Evolutionary conservation across 2,113 vertebrate species (phyloP).

Genomic region (Pholis gunnellus): DNA sequence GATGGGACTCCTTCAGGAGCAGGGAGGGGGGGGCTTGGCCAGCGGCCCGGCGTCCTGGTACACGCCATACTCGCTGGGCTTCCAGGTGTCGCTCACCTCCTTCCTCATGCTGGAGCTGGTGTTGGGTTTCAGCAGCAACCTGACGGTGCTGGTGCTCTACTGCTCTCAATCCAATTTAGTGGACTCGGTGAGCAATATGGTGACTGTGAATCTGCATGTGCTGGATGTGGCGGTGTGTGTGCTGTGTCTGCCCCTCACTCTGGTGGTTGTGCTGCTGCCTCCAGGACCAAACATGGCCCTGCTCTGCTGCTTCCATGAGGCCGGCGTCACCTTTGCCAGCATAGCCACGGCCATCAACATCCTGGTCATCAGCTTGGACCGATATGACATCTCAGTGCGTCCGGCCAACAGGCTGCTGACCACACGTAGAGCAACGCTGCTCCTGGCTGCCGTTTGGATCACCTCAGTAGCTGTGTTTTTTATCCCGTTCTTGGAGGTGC

Average conservation of each 20-base stretch:
- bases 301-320: slow-evolving; percentile 87
- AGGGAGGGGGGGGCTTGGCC: slow-evolving; percentile 49
- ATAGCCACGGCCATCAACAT: slow-evolving; percentile 86
- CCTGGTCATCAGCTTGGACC: slow-evolving; percentile 85
- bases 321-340: slow-evolving; percentile 86
- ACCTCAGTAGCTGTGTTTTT: slow-evolving; percentile 85
- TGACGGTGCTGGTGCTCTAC: slow-evolving; percentile 86
- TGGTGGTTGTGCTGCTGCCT: slow-evolving; percentile 82
- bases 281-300: slow-evolving; percentile 81
- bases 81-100: slow-evolving; percentile 83
- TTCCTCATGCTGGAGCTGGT: slow-evolving; percentile 86
- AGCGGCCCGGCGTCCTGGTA: slow-evolving; percentile 72
- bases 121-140: slow-evolving; percentile 86
- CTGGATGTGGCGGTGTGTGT: slow-evolving; percentile 86
- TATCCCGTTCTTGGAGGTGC: slow-evolving; percentile 85
- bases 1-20: slow-evolving; percentile 49
- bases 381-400: slow-evolving; percentile 86
- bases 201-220: slow-evolving; percentile 85
- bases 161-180: slow-evolving; percentile 85
- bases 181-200: slow-evolving; percentile 88
- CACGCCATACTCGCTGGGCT: slow-evolving; percentile 80
- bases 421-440: slow-evolving; percentile 74
- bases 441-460: slow-evolving; percentile 83
- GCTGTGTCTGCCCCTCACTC: slow-evolving; percentile 85
- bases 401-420: slow-evolving; percentile 86